These are phyloP conservation scores for Erethizon dorsatum DNA, from an alignment of 2,797 vertebrate genomes.

Conservation along the genomic window DNA sequence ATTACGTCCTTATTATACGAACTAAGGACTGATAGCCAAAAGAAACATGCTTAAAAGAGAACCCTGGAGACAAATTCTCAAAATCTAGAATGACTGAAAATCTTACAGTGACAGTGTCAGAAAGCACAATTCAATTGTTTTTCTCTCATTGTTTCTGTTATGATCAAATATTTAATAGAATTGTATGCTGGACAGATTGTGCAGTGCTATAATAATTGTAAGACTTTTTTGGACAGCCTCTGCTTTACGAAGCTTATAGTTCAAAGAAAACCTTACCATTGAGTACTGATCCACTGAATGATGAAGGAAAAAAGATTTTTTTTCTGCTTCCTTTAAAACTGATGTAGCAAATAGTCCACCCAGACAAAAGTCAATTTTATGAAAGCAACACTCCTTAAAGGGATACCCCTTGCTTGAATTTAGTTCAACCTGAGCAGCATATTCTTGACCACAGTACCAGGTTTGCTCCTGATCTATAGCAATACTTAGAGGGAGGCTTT, in stretches of 20 bases:
- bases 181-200: background rate
- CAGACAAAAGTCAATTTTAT: slow-evolving; percentile 31
- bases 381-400: background rate
- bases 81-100: slow-evolving; percentile 36
- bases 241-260: background rate
- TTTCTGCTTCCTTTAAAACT: slow-evolving; percentile 50
- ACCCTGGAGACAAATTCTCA: slow-evolving; percentile 40
- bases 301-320: background rate
- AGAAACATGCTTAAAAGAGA: background rate
- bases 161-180: slow-evolving; percentile 54
- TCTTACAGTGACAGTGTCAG: background rate
- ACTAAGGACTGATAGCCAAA: slow-evolving; percentile 39
- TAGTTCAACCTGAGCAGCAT: background rate
- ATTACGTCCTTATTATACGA: background rate
- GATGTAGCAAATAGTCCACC: background rate
- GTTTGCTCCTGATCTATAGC: background rate
- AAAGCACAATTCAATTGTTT: slow-evolving; percentile 58
- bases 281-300: background rate
- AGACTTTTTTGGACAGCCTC: background rate
- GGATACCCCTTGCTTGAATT: background rate
- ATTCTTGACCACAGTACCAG: background rate
- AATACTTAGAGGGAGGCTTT: background rate
- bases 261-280: slow-evolving; percentile 17
- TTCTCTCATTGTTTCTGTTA: slow-evolving; percentile 37
- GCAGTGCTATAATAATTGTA: slow-evolving; percentile 2